These are phyloP conservation scores for Poicephalus gulielmi DNA, from an alignment of 2,113 vertebrate genomes.

Conservation along the genomic window DNA sequence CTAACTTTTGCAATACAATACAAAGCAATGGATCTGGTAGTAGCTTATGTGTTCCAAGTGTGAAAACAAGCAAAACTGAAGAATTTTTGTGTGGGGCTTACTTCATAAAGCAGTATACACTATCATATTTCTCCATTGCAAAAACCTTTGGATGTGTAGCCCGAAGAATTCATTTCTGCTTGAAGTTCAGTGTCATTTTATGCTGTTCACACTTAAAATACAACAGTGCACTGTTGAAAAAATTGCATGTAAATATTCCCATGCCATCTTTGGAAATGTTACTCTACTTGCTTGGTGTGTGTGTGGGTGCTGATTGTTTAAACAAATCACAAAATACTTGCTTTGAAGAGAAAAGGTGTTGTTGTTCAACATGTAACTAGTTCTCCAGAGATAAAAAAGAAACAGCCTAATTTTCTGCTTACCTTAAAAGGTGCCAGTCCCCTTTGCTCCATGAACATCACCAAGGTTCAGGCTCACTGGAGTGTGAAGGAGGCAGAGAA, in stretches of 20 bases:
- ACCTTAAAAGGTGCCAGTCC: slow-evolving; percentile 85
- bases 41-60: not conserved
- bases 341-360: not conserved
- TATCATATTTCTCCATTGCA: not conserved
- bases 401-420: slow-evolving; percentile 3
- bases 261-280: not conserved
- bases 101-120: not conserved
- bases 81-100: not conserved
- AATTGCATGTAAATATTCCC: not conserved
- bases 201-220: not conserved
- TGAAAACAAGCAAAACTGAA: not conserved
- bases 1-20: not conserved
- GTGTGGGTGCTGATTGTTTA: not conserved
- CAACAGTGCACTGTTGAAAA: not conserved
- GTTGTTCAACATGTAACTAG: not conserved
- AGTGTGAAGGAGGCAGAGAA: slow-evolving; percentile 84
- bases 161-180: not conserved
- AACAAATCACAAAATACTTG: not conserved
- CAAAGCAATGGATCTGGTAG: not conserved
- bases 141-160: not conserved
- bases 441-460: slow-evolving; percentile 87
- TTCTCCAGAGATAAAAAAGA: not conserved
- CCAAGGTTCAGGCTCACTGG: slow-evolving; percentile 77
- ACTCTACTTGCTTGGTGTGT: not conserved
- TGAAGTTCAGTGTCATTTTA: not conserved